phyloP scores from a whole-genome alignment of 2,888 invertebrate genomes.

The Stramonita haemastoma region DNA sequence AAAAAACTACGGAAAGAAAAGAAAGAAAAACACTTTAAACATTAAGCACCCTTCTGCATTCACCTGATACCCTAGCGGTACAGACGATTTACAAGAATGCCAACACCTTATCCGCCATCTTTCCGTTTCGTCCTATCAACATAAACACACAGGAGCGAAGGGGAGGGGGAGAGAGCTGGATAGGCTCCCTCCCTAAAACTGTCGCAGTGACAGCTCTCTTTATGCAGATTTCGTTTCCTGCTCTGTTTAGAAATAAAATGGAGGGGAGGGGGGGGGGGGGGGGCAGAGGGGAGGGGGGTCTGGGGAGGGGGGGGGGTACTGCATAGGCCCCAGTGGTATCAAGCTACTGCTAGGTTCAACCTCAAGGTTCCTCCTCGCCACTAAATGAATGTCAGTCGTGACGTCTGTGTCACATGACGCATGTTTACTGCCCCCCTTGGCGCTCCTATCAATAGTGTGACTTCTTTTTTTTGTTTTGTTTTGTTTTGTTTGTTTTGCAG shows the following conservation, averaged over 20 bases:
- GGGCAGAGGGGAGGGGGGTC: too few species aligned
- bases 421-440: background rate
- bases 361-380: background rate
- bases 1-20: background rate
- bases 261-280: too few species aligned
- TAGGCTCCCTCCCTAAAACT: slow-evolving; percentile 8
- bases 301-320: too few species aligned
- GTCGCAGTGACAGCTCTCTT: slow-evolving; percentile 22
- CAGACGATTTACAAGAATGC: background rate
- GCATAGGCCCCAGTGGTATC: background rate
- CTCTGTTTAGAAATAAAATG: background rate
- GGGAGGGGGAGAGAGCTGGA: too few species aligned
- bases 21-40: background rate
- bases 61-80: too few species aligned
- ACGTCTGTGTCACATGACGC: background rate
- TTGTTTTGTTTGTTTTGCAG: too few species aligned
- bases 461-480: background rate
- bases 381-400: background rate
- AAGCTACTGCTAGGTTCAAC: background rate
- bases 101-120: slow-evolving; percentile 15
- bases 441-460: background rate
- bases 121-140: background rate
- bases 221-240: background rate
- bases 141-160: background rate
- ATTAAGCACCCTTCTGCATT: too few species aligned